Base-by-base conservation (phyloP, 2,113 vertebrate genomes). In the Phasianus colchicus region DNA sequence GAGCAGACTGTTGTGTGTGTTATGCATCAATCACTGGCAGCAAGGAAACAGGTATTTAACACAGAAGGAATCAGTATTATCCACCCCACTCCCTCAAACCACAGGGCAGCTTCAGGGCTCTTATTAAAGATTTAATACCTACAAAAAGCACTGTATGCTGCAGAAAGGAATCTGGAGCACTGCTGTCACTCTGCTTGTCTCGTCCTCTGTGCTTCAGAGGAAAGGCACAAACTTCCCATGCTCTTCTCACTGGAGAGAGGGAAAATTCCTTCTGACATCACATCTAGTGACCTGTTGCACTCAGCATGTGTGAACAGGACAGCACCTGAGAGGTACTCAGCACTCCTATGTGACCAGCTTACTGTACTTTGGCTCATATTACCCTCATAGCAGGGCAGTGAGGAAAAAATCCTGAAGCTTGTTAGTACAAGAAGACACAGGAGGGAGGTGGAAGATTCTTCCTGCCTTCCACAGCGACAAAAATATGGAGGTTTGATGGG, bases 21-120 rank as follows among this genome's bases (percentile, higher is more conserved):
- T 95, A 93, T 74, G 45, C 72, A 60, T 90, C 86, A 93, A 38
- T 91, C 86, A 74, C 38, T 67, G 76, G 52, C 88, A 81, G 76
- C 52, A 78, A 83, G 76, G 76, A 94, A 94, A 83, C 65, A 64
- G 80, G 40, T 93, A 92, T 88, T 96, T 95, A 95, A 63, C 88
- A 50, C 86, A 47, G 88, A 78, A 91, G 73, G 88, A 77, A 70
- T 67, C 17, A 5, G 52, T 86, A 74, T 88, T 95, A 83, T 71
- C 86, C 3, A 0, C 73, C 69, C 72, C 11, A 3, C 72, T 70
- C 65, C 32, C 88, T 34, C 24, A 42, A 92, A 52, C 90, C 30
- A 80, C 34, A 65, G 85, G 85, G 64, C 76, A 47, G 52, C 30
- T 94, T 55, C 52, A 55, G 66, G 69, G 29, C 69, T 60, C 60